Conservation (phyloP, 2,888 invertebrate genomes). For the Amphimallon solstitiale region DNA sequence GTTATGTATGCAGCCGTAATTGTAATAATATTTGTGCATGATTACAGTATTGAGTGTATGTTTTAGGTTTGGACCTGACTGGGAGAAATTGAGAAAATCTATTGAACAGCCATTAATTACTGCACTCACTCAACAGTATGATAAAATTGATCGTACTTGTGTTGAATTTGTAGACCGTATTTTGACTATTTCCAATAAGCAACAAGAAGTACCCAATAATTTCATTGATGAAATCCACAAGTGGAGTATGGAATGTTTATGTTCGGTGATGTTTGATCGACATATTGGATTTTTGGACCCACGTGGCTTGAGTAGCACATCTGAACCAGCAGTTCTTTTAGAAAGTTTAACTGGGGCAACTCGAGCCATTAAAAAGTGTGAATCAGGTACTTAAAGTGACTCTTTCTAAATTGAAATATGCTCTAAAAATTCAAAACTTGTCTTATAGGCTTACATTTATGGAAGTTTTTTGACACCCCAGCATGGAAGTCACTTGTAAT, state of each 20-base stretch:
- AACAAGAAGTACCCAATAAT: conserved; percentile 70
- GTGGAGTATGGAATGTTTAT: conserved; percentile 76
- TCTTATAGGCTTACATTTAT: conserved; percentile 68
- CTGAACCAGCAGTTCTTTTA: conserved; percentile 70
- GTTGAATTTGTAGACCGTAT: conserved; percentile 65
- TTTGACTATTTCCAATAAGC: conserved; percentile 68
- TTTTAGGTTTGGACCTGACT: conserved; percentile 69
- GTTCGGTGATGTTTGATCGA: conserved; percentile 67
- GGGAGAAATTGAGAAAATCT: conserved; percentile 67
- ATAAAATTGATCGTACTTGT: conserved; percentile 59
- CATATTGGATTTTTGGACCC: conserved; percentile 72
- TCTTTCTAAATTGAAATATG: neutral
- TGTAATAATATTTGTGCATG: neutral
- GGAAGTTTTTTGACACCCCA: conserved; percentile 73
- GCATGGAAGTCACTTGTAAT: conserved; percentile 68
- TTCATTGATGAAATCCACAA: conserved; percentile 71
- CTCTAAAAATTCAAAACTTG: neutral
- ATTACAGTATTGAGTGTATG: neutral
- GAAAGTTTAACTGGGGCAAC: conserved; percentile 69
- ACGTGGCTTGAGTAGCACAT: conserved; percentile 63
- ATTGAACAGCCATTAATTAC: conserved; percentile 65
- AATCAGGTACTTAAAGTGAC: conserved; percentile 59
- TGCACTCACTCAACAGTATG: conserved; percentile 61
- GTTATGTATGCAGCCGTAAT: conserved; percentile 64
- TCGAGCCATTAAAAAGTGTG: conserved; percentile 70